Conservation (phyloP, 2,888 invertebrate species). For the Tetheella fluctuosa region DNA sequence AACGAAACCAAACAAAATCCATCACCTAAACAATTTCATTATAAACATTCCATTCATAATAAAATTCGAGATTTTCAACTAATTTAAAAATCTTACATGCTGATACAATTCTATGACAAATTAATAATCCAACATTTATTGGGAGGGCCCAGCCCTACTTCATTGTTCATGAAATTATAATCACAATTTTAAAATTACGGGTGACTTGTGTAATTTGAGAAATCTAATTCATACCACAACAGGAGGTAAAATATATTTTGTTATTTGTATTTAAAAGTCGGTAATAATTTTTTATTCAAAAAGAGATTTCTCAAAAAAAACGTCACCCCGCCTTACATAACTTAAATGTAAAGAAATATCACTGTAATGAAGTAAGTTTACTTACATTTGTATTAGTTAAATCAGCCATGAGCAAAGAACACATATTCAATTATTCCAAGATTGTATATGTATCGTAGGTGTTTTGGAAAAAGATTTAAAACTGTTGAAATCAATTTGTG, state of each 20-base stretch:
- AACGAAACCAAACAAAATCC: background rate
- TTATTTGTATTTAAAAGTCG: too few species aligned
- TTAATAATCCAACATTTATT: conserved; percentile 33
- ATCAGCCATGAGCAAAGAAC: background rate
- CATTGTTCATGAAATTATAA: conserved; percentile 32
- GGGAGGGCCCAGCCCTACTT: conserved; percentile 40
- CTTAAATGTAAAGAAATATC: conserved; percentile 36
- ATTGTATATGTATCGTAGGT: too few species aligned
- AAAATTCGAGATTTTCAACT: conserved; percentile 10
- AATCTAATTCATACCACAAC: background rate
- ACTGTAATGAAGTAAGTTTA: conserved; percentile 37
- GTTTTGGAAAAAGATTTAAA: too few species aligned
- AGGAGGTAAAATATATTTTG: background rate
- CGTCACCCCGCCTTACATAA: background rate
- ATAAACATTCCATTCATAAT: background rate
- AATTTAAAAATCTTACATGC: conserved; percentile 2
- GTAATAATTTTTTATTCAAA: background rate
- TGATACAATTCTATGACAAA: background rate
- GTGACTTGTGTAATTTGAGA: conserved; percentile 13
- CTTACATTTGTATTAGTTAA: conserved; percentile 23
- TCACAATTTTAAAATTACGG: conserved; percentile 31
- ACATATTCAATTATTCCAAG: background rate
- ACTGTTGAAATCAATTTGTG: background rate
- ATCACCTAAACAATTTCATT: background rate
- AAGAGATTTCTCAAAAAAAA: background rate